A percentile compares a stretch with the other conserved stretches of the same genome.
phyloP scores from a whole-genome alignment of 1,140 invertebrate species.

The Zaprionus capensis region DNA sequence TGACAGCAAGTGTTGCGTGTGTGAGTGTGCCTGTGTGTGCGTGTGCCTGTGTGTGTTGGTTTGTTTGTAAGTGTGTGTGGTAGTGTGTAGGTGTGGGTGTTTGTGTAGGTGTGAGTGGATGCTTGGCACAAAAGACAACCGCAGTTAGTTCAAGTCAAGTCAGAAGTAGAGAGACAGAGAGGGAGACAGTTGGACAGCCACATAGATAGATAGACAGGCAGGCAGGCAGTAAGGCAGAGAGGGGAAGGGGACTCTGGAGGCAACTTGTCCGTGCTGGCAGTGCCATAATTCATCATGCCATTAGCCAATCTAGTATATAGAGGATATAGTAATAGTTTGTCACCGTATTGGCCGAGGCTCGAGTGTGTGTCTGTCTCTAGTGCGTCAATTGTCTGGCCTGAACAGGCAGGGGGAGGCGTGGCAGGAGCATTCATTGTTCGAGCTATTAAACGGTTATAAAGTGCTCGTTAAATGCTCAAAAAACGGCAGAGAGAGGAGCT shows the following conservation, averaged over 20 bases:
- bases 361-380: conserved; percentile 50
- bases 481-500: conserved; percentile 28
- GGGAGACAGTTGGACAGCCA: conserved; percentile 10
- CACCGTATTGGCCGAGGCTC: conserved; percentile 33
- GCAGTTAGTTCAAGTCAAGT: conserved; percentile 49
- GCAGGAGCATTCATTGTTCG: conserved; percentile 60
- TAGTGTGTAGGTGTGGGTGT: conserved; percentile 13
- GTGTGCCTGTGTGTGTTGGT: neutral
- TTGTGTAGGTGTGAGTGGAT: conserved; percentile 36
- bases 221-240: neutral
- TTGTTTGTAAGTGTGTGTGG: neutral
- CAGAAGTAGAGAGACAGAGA: conserved; percentile 18
- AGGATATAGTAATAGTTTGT: conserved; percentile 47
- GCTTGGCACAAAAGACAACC: conserved; percentile 53
- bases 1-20: conserved; percentile 8
- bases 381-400: conserved; percentile 51
- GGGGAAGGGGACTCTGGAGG: neutral
- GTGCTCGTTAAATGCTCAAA: conserved; percentile 77
- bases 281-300: conserved; percentile 77
- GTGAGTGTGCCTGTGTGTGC: conserved; percentile 5
- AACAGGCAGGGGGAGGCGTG: neutral
- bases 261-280: conserved; percentile 46
- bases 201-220: conserved; percentile 8
- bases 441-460: conserved; percentile 81
- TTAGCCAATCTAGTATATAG: conserved; percentile 57